Evolutionary conservation across 1,140 invertebrate genomes (phyloP).

Genomic region (Drosophila yakuba): DNA sequence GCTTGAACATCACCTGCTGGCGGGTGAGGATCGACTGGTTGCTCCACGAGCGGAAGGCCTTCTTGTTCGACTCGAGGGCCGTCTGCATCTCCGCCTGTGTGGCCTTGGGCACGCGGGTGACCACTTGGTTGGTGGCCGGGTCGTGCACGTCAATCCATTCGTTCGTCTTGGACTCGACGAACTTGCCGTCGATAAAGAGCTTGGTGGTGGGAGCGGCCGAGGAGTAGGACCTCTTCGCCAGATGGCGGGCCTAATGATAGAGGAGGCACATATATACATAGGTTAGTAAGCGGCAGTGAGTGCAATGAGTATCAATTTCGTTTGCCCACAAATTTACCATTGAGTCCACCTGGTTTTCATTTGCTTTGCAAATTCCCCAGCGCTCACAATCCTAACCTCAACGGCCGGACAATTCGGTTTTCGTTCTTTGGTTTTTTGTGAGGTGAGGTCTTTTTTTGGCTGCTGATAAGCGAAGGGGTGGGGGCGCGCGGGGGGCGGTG

Average conservation of each 20-base stretch:
- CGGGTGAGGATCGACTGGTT: conserved; percentile 96
- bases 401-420: conserved; percentile 1
- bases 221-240: conserved; percentile 64
- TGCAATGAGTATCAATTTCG: too few relatives aligned
- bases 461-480: conserved; percentile 13
- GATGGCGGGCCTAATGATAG: conserved; percentile 48
- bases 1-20: conserved; percentile 98
- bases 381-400: conserved; percentile 36
- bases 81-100: conserved; percentile 96
- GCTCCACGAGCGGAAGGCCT: conserved; percentile 92
- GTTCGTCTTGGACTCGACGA: conserved; percentile 95
- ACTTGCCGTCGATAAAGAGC: conserved; percentile 97
- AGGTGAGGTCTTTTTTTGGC: conserved; percentile 25
- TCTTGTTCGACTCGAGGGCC: conserved; percentile 94
- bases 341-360: conserved; percentile 25
- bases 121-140: conserved; percentile 95
- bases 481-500: conserved; percentile 18
- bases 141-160: conserved; percentile 98
- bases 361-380: conserved; percentile 32
- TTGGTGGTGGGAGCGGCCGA: conserved; percentile 90
- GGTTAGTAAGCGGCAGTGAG: background rate
- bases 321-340: background rate
- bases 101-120: conserved; percentile 94
- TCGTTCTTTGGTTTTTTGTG: background rate
- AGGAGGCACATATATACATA: too few relatives aligned